Evolutionary conservation across 2,888 invertebrate species (phyloP), one percentile per base, ranked within the genome.

Genomic region (Griposia aprilina): DNA sequence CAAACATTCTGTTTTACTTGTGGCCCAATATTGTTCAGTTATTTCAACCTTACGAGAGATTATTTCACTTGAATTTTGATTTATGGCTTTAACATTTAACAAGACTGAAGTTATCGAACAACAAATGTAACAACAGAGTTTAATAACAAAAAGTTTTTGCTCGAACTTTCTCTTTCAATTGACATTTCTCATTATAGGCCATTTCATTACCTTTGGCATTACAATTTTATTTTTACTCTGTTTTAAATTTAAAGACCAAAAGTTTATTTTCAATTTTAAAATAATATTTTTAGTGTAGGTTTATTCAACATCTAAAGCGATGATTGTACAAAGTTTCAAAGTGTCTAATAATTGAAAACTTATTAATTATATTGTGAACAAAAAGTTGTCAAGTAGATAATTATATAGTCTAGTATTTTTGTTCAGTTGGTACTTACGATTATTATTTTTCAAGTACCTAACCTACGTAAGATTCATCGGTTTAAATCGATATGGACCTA

Each of bases 61-160:
- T 90, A 87, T 90, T 90, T 90, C 80, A 81, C 82, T 77, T 82
- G 82, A 92, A 92, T 90, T 91, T 91, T 91, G 90, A 92, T 92
- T 91, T 90, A 91, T 92, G 80, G 82, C 91, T 83, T 86, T 85
- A 90, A 91, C 88, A 91, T 90, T 90, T 88, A 91, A 88, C 89
- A 87, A 90, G 86, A 90, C 89, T 90, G 88, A 92, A 91, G 89
- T 91, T 91, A 84, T 81, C 78, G 80, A 90, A 90, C 88, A 91
- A 90, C 87, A 90, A 89, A 89, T 80, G 76, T 72, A 87, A 89
- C 87, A 89, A 87, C 85, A 62, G 85, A 89, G 87, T 88, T 89
- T 88, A 87, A 88, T 84, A 91, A 89, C 89, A 90, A 91, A 89
- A 91, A 92, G 83, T 91, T 91, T 87, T 20, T 36, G 65, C 74